Base-by-base conservation (phyloP, 2,797 vertebrate genomes). In the Microctenopoma stevenorrisi region DNA sequence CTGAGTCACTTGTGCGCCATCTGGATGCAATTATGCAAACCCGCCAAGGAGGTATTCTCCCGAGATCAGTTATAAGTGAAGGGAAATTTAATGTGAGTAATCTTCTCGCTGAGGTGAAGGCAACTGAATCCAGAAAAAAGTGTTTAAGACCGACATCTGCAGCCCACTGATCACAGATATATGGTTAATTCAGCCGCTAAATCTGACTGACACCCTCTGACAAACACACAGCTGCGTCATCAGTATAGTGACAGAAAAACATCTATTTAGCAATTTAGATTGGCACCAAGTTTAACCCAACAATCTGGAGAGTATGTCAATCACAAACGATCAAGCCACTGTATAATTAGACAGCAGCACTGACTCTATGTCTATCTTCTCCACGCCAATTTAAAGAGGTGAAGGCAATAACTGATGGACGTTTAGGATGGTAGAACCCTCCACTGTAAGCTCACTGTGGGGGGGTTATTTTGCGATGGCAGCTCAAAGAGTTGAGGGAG, bases 1-100 rank as follows among this genome's bases (percentile, higher is more conserved):
- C 85, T 93, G 91, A 94, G 84, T 94, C 93, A 94, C 83, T 88
- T 64, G 65, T 56, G 57, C 48, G 81, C 94, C 93, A 94, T 94
- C 93, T 93, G 94, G 92, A 90, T 86, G 86, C 86, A 86, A 88
- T 91, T 91, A 93, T 90, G 85, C 85, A 86, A 82, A 90, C 82
- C 84, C 64, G 42, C 69, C 84, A 65, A 76, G 83, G 84, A 91
- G 90, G 83, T 83, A 80, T 91, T 89, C 88, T 91, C 87, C 52
- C 26, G 81, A 79, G 86, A 81, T 76, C 72, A 58, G 69, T 84
- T 84, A 72, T 71, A 60, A 70, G 51, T 0, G 2, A 69, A 72
- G 65, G 52, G 40, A 61, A 66, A 77, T 63, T 68, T 60, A 62
- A 75, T 35, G 57, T 78, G 84, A 88, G 80, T 76, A 86, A 90